A percentile compares a stretch with the other conserved stretches of the same genome.
Evolutionary conservation across 2,888 invertebrate species (phyloP).

Genomic region (Erebia palarica): DNA sequence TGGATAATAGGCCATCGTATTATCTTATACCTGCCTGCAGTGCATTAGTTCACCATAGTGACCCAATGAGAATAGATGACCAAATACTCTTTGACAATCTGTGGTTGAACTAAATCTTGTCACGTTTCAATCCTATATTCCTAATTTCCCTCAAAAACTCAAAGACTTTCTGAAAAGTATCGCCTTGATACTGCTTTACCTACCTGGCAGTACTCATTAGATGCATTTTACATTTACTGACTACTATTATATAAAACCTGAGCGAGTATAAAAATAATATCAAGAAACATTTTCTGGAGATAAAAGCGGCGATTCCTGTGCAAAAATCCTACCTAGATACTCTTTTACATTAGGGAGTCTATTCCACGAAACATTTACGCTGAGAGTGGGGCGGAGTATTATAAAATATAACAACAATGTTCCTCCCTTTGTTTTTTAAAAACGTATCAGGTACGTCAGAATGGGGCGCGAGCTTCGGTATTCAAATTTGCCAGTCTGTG

Average conservation of each 20-base stretch:
- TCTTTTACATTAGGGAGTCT: conserved; percentile 70
- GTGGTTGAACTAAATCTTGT: too few species aligned
- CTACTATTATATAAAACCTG: conserved; percentile 18
- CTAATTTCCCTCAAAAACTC: too few species aligned
- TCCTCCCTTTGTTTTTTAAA: conserved; percentile 76
- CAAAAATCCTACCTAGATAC: conserved; percentile 65
- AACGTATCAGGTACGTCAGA: conserved; percentile 58
- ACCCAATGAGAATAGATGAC: neutral
- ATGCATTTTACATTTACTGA: conserved; percentile 4
- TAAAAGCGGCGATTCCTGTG: conserved; percentile 64
- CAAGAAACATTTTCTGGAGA: conserved; percentile 50
- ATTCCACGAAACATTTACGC: conserved; percentile 65
- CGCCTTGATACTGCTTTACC: neutral
- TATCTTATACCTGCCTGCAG: too few species aligned
- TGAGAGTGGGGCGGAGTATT: conserved; percentile 59
- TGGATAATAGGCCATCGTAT: too few species aligned
- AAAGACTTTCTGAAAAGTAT: neutral
- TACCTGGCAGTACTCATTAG: neutral
- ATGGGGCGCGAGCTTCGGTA: conserved; percentile 72
- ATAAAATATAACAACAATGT: conserved; percentile 66
- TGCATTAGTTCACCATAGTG: neutral
- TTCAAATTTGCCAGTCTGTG: conserved; percentile 74
- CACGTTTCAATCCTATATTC: too few species aligned
- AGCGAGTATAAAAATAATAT: conserved; percentile 35
- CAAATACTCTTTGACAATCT: too few species aligned